Base-by-base conservation (phyloP, 2,113 vertebrate species). In the Leptosomus discolor region DNA sequence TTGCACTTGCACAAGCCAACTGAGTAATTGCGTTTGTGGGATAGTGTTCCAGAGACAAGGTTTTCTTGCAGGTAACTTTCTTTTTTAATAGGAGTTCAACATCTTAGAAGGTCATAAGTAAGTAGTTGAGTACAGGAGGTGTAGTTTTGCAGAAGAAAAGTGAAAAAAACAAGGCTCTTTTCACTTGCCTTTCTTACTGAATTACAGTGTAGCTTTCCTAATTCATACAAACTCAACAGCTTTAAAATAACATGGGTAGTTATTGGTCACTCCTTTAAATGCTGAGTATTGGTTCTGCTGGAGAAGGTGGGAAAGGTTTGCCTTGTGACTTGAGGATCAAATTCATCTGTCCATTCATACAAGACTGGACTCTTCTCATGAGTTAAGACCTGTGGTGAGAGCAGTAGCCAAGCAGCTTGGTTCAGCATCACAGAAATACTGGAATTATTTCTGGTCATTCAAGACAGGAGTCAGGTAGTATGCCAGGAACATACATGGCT, bases 1-100 rank as follows among this genome's bases (percentile, higher is more conserved):
- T 83, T 85, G 67, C 27, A 8, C 50, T 61, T 64, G 64, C 54
- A 43, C 24, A 48, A 45, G 15, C 64, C 64, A 68, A 12, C 46
- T 48, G 53, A 60, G 39, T 65, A 65, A 29, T 18, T 53, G 74
- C 84, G 43, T 67, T 68, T 85, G 74, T 83, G 85, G 67, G 50
- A 63, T 83, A 60, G 37, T 82, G 54, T 19, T 91, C 57, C 23
- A 73, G 50, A 83, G 48, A 14, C 14, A 5, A 41, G 13, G 29
- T 58, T 34, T 93, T 70, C 39, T 41, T 0, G 0, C 3, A 1
- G 34, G 20, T 11, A 58, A 51, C 41, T 77, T 48, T 29, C 6
- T 48, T 60, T 53, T 51, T 61, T 65, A 39, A 30, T 78, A 71
- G 57, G 48, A n/a, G 5, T 60, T 69, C 58, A 86, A 8, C 46